Evolutionary conservation across 2,113 vertebrate genomes (phyloP).

Genomic region (Cololabis saira): DNA sequence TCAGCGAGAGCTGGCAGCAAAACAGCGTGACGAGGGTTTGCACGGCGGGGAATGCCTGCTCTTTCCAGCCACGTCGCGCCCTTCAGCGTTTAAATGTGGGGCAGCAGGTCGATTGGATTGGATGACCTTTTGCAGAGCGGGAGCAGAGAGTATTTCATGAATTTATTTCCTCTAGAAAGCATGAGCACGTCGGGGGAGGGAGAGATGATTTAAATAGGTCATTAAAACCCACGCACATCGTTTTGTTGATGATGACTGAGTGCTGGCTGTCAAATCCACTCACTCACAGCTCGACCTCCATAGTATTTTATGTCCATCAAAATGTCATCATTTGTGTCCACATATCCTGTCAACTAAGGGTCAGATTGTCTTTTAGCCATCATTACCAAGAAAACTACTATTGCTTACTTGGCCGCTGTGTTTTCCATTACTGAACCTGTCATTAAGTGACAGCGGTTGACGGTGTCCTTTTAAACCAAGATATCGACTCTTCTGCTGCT

Average conservation of each 20-base stretch:
- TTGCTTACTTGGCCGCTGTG: too few species aligned
- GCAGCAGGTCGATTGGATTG: constrained; percentile 42
- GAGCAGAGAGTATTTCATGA: constrained; percentile 33
- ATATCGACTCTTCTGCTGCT: too few species aligned
- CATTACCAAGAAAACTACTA: too few species aligned
- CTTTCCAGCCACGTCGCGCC: not conserved
- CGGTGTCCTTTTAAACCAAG: too few species aligned
- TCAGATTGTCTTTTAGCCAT: not conserved
- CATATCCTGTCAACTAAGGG: not conserved
- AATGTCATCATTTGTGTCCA: constrained; percentile 2
- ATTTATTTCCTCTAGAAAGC: constrained; percentile 51
- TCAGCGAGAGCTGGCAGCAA: not conserved
- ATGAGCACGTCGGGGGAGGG: constrained; percentile 10
- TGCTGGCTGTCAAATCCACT: constrained; percentile 1
- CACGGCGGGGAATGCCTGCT: not conserved
- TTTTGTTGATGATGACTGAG: not conserved
- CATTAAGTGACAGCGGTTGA: too few species aligned
- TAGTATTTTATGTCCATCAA: constrained; percentile 7
- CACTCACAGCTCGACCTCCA: not conserved
- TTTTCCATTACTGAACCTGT: too few species aligned
- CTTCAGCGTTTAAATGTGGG: constrained; percentile 32
- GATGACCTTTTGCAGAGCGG: constrained; percentile 24
- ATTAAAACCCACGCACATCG: constrained; percentile 40
- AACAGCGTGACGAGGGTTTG: too few species aligned
- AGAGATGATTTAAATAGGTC: constrained; percentile 23